A percentile compares a stretch with the other conserved stretches of the same genome.
phyloP scores from a whole-genome alignment of 2,888 invertebrate species.

The Bembecia ichneumoniformis region DNA sequence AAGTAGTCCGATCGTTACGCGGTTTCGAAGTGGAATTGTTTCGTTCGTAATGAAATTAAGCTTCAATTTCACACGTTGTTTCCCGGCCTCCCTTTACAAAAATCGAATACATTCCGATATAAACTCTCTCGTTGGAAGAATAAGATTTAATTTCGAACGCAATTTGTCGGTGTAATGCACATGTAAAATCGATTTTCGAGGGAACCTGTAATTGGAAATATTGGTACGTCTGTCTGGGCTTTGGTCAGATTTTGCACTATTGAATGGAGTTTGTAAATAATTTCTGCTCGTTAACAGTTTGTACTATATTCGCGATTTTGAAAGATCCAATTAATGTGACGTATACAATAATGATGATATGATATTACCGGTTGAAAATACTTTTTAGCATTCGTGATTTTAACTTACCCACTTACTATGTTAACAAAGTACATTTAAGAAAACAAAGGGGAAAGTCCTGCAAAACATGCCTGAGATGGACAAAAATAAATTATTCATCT shows the following conservation, averaged over 20 bases:
- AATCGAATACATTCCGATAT: too few species aligned
- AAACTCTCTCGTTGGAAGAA: too few species aligned
- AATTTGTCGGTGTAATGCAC: background rate
- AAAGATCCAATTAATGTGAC: too few species aligned
- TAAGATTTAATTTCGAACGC: background rate
- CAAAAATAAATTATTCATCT: too few species aligned
- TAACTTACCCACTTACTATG: too few species aligned
- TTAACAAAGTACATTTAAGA: too few species aligned
- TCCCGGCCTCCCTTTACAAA: conserved; percentile 20
- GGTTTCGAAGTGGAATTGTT: conserved; percentile 24
- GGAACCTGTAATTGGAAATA: background rate
- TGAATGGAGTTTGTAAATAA: background rate
- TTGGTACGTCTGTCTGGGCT: background rate
- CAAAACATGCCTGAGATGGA: too few species aligned
- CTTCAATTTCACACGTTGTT: conserved; percentile 39
- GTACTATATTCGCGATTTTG: too few species aligned
- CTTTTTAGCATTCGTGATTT: too few species aligned
- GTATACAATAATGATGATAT: too few species aligned
- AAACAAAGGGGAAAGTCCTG: too few species aligned
- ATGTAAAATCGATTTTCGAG: background rate
- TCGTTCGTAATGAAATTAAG: conserved; percentile 43
- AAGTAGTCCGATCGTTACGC: conserved; percentile 3
- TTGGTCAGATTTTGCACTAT: background rate
- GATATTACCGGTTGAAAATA: too few species aligned
- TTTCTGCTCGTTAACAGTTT: background rate